Evolutionary conservation across 2,888 invertebrate species (phyloP), one percentile per base, ranked within the genome.

Genomic region (Dynastes grantii): DNA sequence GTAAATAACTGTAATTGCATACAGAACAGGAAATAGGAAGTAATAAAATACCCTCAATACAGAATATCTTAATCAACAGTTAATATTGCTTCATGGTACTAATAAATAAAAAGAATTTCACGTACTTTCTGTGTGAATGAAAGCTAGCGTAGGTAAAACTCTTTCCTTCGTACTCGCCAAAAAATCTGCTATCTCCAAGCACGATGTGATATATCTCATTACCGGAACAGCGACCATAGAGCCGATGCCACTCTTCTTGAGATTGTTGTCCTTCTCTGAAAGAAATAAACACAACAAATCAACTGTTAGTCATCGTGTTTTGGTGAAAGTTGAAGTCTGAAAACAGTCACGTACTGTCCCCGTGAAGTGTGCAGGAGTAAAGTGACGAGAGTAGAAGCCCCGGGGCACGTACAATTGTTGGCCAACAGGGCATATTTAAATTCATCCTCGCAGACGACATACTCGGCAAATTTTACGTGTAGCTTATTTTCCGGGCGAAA

Each of bases 81-180:
- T 37, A 22, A 22, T 22, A 22, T 22, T 22, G 22, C 37, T 11
- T 45, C 8, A 45, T 45, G 5, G 32, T 45, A 45, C 8, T 45
- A 45, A 11, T 45, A 45, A 45, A 45, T 11, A 45, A 45, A 45
- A 8, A 11, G 11, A 45, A 22, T 40, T 13, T 76, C 76, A 90
- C 93, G 91, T 91, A 98, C 96, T 98, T 98, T 90, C 98, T 93
- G 90, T 99, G 99, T 76, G 99, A 98, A 91, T 99, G 98, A 89
- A 99, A 99, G 87, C 98, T 98, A 82, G 99, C 98, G 88, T 98
- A 99, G n/a, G 98, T 98, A 90, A 99, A 99, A 89, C 98, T 98
- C 90, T 99, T 99, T 76, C 98, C 98, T 88, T 98, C 97, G 89
- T 98, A 99, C 90, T 99, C 99, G 37, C 98, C 98, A 87, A 99